These are phyloP conservation scores for Apeira syringaria DNA, from an alignment of 2,888 invertebrate species.

Conservation along the genomic window DNA sequence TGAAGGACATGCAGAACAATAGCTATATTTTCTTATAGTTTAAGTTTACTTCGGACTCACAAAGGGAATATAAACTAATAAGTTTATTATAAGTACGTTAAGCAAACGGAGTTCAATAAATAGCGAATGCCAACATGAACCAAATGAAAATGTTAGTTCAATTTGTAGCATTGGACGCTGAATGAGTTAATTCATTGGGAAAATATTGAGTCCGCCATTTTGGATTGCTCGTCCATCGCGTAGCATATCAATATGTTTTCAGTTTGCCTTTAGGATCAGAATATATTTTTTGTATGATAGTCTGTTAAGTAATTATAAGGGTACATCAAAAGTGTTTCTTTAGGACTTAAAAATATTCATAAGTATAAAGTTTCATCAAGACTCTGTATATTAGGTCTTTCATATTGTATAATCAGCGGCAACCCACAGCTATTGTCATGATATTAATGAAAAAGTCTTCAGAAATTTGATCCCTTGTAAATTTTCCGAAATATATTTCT, in stretches of 20 bases:
- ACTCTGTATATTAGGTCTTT: constrained; percentile 8
- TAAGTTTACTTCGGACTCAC: no score
- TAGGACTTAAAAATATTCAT: neutral
- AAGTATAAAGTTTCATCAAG: neutral
- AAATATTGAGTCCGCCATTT: constrained; percentile 27
- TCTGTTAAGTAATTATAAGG: no score
- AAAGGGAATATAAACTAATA: no score
- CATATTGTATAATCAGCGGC: constrained; percentile 2
- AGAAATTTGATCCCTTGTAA: constrained; percentile 1
- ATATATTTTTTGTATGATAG: no score
- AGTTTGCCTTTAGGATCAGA: constrained; percentile 13
- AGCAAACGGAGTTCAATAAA: constrained; percentile 4
- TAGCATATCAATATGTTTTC: constrained; percentile 32
- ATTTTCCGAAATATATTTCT: neutral
- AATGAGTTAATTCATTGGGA: constrained; percentile 37
- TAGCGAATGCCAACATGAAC: constrained; percentile 4
- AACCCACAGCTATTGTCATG: constrained; percentile 5
- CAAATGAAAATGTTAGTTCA: constrained; percentile 10
- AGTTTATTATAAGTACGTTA: constrained; percentile 1
- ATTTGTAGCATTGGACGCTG: constrained; percentile 16
- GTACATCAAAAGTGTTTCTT: no score
- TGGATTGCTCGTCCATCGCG: constrained; percentile 21
- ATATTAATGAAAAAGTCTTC: constrained; percentile 6
- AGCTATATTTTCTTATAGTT: no score
- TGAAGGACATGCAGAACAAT: no score